Conservation (phyloP, 2,113 vertebrate species). For the Bufo gargarizans region DNA sequence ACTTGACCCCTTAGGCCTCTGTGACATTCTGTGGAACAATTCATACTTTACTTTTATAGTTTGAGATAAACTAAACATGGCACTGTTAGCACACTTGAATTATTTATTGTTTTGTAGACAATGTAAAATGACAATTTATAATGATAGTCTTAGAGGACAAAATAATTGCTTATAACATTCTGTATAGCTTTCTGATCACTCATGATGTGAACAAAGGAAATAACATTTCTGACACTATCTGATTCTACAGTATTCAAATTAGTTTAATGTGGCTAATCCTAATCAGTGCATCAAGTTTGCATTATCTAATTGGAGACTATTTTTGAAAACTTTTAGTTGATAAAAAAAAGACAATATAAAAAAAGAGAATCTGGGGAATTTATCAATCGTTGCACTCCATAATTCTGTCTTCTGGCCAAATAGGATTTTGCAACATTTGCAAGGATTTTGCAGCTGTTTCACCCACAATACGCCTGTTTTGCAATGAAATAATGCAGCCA, state of each 20-base stretch:
- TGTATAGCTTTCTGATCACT: neutral
- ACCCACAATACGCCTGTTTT: too few species aligned
- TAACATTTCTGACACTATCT: neutral
- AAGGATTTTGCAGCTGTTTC: too few species aligned
- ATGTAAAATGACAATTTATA: neutral
- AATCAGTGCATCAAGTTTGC: too few species aligned
- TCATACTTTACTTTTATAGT: neutral
- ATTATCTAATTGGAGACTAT: too few species aligned
- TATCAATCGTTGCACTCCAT: too few species aligned
- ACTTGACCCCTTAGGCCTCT: conserved; percentile 5
- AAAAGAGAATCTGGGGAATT: too few species aligned
- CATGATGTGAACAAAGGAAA: neutral
- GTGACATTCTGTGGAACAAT: neutral
- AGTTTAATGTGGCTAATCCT: too few species aligned
- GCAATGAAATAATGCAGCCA: too few species aligned
- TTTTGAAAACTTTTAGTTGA: too few species aligned
- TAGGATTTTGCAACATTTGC: too few species aligned
- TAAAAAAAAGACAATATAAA: too few species aligned
- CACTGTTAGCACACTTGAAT: neutral
- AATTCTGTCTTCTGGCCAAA: too few species aligned
- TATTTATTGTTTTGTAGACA: neutral
- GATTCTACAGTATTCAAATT: neutral
- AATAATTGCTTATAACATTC: neutral
- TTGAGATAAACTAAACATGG: neutral
- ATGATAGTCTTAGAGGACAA: neutral